phyloP scores from a whole-genome alignment of 1,140 invertebrate genomes.

The Helicoverpa zea region DNA sequence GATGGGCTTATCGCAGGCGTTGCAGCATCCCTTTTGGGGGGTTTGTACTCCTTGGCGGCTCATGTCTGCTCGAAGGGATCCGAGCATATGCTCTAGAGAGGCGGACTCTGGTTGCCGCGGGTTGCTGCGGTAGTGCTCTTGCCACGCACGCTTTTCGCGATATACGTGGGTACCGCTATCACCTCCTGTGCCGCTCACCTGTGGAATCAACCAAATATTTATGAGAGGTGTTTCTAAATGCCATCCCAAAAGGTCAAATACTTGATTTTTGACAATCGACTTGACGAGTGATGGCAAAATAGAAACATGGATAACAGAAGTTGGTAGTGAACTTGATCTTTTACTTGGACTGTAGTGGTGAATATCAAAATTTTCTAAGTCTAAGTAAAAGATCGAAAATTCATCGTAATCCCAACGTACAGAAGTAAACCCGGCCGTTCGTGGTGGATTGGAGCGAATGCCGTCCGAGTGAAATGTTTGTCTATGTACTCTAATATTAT shows the following conservation, averaged over 20 bases:
- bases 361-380: constrained; percentile 38
- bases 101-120: constrained; percentile 81
- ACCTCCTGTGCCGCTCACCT: constrained; percentile 78
- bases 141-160: constrained; percentile 81
- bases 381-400: constrained; percentile 56
- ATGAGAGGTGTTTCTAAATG: constrained; percentile 8
- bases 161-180: constrained; percentile 79
- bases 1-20: constrained; percentile 98
- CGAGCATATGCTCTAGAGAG: constrained; percentile 86
- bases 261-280: neutral
- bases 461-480: constrained; percentile 83
- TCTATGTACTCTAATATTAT: constrained; percentile 87
- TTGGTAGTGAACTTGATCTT: constrained; percentile 49
- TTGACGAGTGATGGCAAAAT: constrained; percentile 19
- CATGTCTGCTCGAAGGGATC: constrained; percentile 96
- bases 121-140: constrained; percentile 83
- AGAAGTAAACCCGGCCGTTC: constrained; percentile 72
- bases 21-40: constrained; percentile 99
- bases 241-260: neutral
- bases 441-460: constrained; percentile 79
- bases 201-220: constrained; percentile 48
- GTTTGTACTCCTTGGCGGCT: constrained; percentile 98
- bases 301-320: neutral
- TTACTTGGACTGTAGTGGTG: constrained; percentile 35
- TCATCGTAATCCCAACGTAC: constrained; percentile 65